phyloP scores from a whole-genome alignment of 2,113 vertebrate genomes.

The Illadopsis cleaveri region DNA sequence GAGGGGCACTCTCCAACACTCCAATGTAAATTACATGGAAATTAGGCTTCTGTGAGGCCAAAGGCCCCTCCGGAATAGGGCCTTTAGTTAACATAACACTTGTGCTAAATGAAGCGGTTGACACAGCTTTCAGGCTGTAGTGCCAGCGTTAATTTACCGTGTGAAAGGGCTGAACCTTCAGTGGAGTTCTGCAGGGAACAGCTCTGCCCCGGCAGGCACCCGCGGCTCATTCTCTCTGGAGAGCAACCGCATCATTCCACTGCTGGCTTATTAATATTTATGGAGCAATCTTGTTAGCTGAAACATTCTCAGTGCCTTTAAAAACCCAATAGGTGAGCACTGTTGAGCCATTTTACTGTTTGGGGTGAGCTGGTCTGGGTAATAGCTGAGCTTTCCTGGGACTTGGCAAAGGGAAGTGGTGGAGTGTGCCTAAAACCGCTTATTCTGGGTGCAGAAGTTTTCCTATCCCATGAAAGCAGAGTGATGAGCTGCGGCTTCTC shows the following conservation, averaged over 20 bases:
- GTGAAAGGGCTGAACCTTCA: conserved; percentile 44
- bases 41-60: conserved; percentile 53
- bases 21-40: conserved; percentile 67
- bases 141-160: conserved; percentile 46
- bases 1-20: background rate
- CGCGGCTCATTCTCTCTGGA: background rate
- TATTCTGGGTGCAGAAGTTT: background rate
- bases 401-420: background rate
- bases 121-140: conserved; percentile 62
- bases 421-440: background rate
- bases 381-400: background rate
- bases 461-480: background rate
- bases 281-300: background rate
- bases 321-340: background rate
- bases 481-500: background rate
- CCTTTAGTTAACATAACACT: conserved; percentile 68
- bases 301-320: background rate
- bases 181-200: background rate
- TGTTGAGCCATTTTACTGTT: background rate
- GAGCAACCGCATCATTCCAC: background rate
- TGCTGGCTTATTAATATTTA: background rate
- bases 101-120: conserved; percentile 70
- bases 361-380: background rate
- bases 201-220: background rate
- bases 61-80: conserved; percentile 44